Evolutionary conservation across 2,797 vertebrate species (phyloP), one percentile per base, ranked within the genome.

Genomic region (Podargus strigoides): DNA sequence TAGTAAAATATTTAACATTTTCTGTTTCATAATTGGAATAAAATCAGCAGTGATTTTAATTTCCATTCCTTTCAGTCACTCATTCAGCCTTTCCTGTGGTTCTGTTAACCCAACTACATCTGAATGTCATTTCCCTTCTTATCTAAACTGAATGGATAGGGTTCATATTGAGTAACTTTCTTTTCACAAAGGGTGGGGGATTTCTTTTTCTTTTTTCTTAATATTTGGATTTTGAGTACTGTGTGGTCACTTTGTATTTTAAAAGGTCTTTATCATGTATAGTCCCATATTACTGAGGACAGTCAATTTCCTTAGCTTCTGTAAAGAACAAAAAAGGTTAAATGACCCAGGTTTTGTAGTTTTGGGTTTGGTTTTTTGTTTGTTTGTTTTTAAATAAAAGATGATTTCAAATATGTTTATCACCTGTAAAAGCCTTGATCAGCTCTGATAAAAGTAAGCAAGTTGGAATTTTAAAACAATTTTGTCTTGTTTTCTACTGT

Each of bases 401-500:
- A 7, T 79, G 6, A 78, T 93, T 77, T 89, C 28, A 50, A 72
- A 75, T 2, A 74, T 42, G 14, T 85, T 86, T 50, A 39, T 58
- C 27, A 56, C 30, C 22, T 85, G 5, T 74, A 76, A 56, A 74
- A 82, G 26, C 53, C 32, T 77, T n/a, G 13, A 87, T 72, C 37
- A 75, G 36, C 41, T 69, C n/a, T 50, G 42, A 12, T 6, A 52
- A 49, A 80, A 87, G 77, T 36, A 19, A 1, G 21, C 32, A 87
- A 80, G 17, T 50, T 94, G 27, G n/a, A 27, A 14, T 60, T 93
- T 88, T 49, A 83, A 84, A 90, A 19, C 34, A 36, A 1, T 53
- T 74, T 90, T 83, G 92, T 72, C 32, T 67, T 95, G 23, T 69
- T 90, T 95, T 70, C n/a, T 86, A 79, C 70, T 92, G 49, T 22